phyloP scores from a whole-genome alignment of 2,113 vertebrate genomes.

The Rousettus leschenaultii region DNA sequence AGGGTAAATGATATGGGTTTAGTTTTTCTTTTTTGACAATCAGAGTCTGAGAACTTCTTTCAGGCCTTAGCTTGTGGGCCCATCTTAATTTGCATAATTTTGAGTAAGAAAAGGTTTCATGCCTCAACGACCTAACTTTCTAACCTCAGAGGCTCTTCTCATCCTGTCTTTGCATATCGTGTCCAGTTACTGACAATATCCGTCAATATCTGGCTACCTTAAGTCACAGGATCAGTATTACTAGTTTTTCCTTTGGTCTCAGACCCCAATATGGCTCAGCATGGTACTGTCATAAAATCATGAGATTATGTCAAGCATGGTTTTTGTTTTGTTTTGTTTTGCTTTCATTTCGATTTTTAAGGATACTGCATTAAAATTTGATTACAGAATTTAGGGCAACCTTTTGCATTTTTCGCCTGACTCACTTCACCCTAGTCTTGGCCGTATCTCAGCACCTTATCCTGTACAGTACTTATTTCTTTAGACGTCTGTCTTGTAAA shows the following conservation, averaged over 20 bases:
- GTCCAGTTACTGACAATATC: background rate
- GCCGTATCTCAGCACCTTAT: background rate
- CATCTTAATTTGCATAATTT: background rate
- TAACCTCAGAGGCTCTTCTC: background rate
- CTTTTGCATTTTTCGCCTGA: background rate
- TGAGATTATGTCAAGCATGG: background rate
- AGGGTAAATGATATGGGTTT: background rate
- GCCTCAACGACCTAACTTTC: background rate
- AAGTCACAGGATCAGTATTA: background rate
- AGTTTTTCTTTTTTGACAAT: background rate
- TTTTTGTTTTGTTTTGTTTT: background rate
- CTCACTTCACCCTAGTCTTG: background rate
- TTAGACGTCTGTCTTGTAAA: background rate
- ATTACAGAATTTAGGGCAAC: background rate
- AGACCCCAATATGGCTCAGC: background rate
- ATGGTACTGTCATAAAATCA: background rate
- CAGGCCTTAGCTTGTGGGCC: background rate
- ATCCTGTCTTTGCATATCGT: background rate
- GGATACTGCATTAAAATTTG: background rate
- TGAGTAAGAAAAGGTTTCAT: background rate
- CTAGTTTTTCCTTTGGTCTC: background rate
- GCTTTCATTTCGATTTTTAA: background rate
- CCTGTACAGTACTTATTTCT: background rate
- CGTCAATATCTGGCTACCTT: background rate
- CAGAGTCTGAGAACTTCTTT: background rate